Base-by-base conservation (phyloP, 2,888 invertebrate genomes). In the Camptogramma bilineatum region DNA sequence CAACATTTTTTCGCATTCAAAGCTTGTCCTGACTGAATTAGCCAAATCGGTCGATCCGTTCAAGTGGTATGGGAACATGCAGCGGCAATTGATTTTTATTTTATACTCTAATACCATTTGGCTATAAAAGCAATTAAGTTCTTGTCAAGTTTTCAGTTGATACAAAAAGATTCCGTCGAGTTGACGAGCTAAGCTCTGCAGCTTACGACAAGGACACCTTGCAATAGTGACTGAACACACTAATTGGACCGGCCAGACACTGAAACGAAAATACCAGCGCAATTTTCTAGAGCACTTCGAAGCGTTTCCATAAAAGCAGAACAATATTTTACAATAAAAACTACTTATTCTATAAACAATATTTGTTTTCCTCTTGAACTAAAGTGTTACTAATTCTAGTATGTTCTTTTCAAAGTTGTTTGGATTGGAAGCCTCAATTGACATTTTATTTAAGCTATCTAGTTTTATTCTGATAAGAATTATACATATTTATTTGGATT, bases 171-270 rank as follows among this genome's bases (percentile, higher is more conserved):
- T 58, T 52, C 39, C 42, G 52, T 52, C 21, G 28, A 57, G 57
- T 16, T 42, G 44, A 54, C 52, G 52, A 54, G 54, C 54, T 54
- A 54, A 54, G 54, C 39, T 39, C 34, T 57, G 46, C 28, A 31
- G 59, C 46, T 59, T 59, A 52, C 46, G 52, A 34, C 46, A 19
- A 57, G 42, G 24, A 57, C 39, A 42, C 52, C 59, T 47, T 47
- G 46, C 31, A 39, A 52, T 44, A 46, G n/a, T 47, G 46, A 34
- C 21, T 52, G 46, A 57, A 46, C 52, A 60, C 44, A 54, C 48
- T 60, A 53, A 60, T 60, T 60, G 47, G 53, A 60, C 48, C 31
- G 24, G 52, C 47, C 42, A 47, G 53, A 60, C 47, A n/a, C 39
- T 53, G 10, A 39, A 52, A 58, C 28, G 31, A 52, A 58, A 52